Percentiles rank a stretch among this genome's conserved stretches.
Conservation (phyloP, 2,113 vertebrate genomes). For the Ophthalmolycus amberensis region DNA sequence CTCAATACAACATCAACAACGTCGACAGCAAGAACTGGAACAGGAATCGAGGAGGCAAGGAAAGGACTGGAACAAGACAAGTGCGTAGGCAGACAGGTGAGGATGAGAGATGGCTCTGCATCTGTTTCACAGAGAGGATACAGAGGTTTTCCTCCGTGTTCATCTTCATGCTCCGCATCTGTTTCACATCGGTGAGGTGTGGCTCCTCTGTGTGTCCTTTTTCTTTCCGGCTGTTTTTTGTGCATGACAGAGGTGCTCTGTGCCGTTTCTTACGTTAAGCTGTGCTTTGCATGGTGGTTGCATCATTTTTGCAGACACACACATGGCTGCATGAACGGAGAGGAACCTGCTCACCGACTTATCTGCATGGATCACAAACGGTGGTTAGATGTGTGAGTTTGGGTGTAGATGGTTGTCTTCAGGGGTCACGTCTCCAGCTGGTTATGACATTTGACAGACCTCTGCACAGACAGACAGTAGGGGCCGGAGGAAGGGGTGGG, state of each 20-base stretch:
- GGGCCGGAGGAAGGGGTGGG: not conserved
- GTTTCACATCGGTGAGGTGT: conserved; percentile 26
- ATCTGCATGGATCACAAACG: conserved; percentile 12
- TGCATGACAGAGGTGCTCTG: not conserved
- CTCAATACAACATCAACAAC: conserved; percentile 13
- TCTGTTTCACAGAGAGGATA: conserved; percentile 1
- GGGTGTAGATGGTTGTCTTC: conserved; percentile 30
- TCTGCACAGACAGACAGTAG: conserved; percentile 31
- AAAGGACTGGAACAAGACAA: conserved; percentile 43
- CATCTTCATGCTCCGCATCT: not conserved
- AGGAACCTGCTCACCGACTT: conserved; percentile 18
- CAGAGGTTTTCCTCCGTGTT: not conserved
- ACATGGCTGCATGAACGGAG: conserved; percentile 54
- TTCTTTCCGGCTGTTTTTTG: not conserved
- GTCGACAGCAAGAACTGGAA: conserved; percentile 2
- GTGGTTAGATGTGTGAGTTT: conserved; percentile 16
- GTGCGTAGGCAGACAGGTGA: conserved; percentile 62
- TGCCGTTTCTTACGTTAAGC: conserved; percentile 38
- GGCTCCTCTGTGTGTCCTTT: not conserved
- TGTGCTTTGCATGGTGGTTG: conserved; percentile 65
- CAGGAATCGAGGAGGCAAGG: conserved; percentile 8
- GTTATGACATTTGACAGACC: conserved; percentile 68
- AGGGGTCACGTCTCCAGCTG: conserved; percentile 35
- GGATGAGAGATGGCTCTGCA: conserved; percentile 19
- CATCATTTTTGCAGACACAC: conserved; percentile 69